Evolutionary conservation across 2,113 vertebrate species (phyloP), one percentile per base, ranked within the genome.

Genomic region (Synchiropus splendidus): DNA sequence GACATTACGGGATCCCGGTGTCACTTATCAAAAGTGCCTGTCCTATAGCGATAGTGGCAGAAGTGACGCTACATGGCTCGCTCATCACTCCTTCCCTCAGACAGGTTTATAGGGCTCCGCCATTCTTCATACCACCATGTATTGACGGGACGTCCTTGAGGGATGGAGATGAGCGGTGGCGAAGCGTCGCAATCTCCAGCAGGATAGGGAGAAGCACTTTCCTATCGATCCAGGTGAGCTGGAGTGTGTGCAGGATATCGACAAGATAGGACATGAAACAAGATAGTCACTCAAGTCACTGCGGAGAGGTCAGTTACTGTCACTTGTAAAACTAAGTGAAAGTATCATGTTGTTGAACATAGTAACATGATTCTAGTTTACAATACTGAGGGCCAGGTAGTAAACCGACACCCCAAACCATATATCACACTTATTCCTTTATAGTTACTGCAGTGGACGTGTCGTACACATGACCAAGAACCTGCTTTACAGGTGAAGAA

Each of bases 71-170:
- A 41, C 47, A 39, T 21, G 41, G 43, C 40, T 13, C 31, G 43
- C 43, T 38, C 58, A 39, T 59, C 51, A 41, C 54, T 54, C 48
- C 35, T 36, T 31, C 45, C 33, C 36, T 17, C 39, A 70, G 46
- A 59, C 31, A 30, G 39, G 57, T 46, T 69, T 54, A 54, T 57
- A 58, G 39, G 59, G 44, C 53, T 49, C 32, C 17, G 54, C 37
- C 61, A 71, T 80, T 58, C 56, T 74, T 78, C 67, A 64, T 39
- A 17, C 35, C 32, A 55, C 48, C 54, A 41, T 38, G 42, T 48
- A 52, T 63, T 42, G 10, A 48, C 54, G 32, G 13, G 48, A 32
- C 38, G 61, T 51, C 75, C 69, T 80, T 81, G 67, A 69, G 52
- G 12, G 56, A 48, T 18, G 42, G 35, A 18, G 40, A 42, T 16